Evolutionary conservation across 64 coral and sea anemone genomes (phyloP).

Genomic region (Acropora tenuis): DNA sequence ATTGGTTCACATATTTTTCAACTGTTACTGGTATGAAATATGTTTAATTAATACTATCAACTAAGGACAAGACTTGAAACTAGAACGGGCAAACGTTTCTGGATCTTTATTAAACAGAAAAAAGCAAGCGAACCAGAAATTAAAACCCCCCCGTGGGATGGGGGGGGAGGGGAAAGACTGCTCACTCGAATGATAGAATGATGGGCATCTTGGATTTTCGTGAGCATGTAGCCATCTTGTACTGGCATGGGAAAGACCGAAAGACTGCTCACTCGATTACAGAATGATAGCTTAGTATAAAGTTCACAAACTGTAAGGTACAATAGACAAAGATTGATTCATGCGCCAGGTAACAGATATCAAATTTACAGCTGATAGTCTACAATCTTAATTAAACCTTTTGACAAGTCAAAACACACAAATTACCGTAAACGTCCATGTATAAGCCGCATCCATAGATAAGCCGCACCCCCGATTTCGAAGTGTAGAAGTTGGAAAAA

Average conservation of each 20-base stretch:
- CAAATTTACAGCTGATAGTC: background rate
- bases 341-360: background rate
- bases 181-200: background rate
- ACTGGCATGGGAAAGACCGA: background rate
- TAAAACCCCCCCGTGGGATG: background rate
- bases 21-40: no score
- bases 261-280: background rate
- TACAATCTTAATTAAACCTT: constrained; percentile 10
- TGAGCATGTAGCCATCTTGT: constrained; percentile 11
- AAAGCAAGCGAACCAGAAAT: no score
- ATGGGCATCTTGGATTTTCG: constrained; percentile 21
- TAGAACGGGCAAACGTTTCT: no score
- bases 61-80: no score
- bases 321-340: constrained; percentile 3
- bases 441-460: no score
- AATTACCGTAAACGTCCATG: no score
- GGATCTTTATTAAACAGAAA: no score
- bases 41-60: no score
- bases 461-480: no score
- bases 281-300: background rate
- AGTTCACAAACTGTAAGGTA: background rate
- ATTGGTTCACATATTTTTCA: no score
- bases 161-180: no score
- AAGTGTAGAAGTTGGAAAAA: no score
- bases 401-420: constrained; percentile 34